These are phyloP conservation scores for Alentia gelatinosa DNA, from an alignment of 2,888 invertebrate genomes.

Conservation along the genomic window DNA sequence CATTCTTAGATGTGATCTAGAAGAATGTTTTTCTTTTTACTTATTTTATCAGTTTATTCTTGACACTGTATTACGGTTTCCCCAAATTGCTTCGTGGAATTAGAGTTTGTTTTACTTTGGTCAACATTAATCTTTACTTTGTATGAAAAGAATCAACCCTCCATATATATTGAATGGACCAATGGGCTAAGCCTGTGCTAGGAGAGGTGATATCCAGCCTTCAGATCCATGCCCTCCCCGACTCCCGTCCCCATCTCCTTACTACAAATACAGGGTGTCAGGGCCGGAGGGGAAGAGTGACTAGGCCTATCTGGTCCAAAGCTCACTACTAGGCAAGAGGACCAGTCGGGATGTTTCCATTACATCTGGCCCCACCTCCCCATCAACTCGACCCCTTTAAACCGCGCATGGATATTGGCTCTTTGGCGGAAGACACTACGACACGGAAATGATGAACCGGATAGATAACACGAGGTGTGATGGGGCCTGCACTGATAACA, in stretches of 20 bases:
- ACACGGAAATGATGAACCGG: background rate
- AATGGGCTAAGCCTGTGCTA: no score
- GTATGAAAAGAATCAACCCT: no score
- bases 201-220: no score
- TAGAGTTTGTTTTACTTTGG: no score
- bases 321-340: background rate
- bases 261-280: background rate
- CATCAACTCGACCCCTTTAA: background rate
- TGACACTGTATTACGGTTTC: no score
- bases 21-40: no score
- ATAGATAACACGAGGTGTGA: background rate
- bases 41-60: no score
- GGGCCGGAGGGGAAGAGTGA: background rate
- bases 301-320: background rate
- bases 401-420: slow-evolving; percentile 5
- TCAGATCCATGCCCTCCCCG: background rate
- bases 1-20: no score
- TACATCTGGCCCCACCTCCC: background rate
- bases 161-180: no score
- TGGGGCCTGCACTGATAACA: background rate
- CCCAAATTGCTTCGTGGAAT: no score
- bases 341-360: background rate
- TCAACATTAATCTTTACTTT: no score
- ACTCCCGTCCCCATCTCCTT: background rate
- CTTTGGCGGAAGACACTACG: slow-evolving; percentile 6